Base-by-base conservation (phyloP, 92 coral and sea anemone species). In the Palythoa heliodiscus region DNA sequence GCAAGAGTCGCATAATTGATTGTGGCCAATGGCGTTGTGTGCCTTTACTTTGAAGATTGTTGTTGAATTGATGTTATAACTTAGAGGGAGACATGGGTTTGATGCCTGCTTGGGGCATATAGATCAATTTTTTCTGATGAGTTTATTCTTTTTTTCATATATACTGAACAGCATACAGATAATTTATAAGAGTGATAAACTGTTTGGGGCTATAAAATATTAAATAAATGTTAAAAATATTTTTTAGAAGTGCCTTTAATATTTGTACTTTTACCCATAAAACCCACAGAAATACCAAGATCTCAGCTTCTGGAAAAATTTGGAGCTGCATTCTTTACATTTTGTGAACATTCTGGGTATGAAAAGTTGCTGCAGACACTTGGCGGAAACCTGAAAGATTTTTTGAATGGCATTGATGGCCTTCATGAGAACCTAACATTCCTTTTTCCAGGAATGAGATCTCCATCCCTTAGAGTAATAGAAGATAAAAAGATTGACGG, bases 391-490 rank as follows among this genome's bases (percentile, higher is more conserved):
- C 73, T 96, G 64, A 94, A 88, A 71, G 99, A 96, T 87, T 92
- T 96, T 52, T 72, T 96, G 80, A 94, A 93, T 77, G 89, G 93
- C 57, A 67, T 96, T 68, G 99, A 96, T 78, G 95, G 95, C 75
- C 84, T 96, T 52, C 99, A 96, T 70, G 99, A 96, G 54, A 95
- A 96, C 86, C 87, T 96, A 52, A 78, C 95, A 63, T 93, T 91
- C 37, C 91, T 95, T 66, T 96, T 87, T 61, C 99, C 99, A 1
- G 99, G 99, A 60, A 92, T 96, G 94, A 93, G 95, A 47, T 89
- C 96, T 2, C 99, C 99, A n/a, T 96, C 99, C 11, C 95, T 96
- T 67, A 89, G 94, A 76, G 98, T 96, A 48, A 88, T 87, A 14
- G 98, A 94, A 40, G 88, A 87, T n/a, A 87, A 88, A 25, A 88